phyloP scores from a whole-genome alignment of 2,888 invertebrate genomes.

The Lycophotia porphyrea region DNA sequence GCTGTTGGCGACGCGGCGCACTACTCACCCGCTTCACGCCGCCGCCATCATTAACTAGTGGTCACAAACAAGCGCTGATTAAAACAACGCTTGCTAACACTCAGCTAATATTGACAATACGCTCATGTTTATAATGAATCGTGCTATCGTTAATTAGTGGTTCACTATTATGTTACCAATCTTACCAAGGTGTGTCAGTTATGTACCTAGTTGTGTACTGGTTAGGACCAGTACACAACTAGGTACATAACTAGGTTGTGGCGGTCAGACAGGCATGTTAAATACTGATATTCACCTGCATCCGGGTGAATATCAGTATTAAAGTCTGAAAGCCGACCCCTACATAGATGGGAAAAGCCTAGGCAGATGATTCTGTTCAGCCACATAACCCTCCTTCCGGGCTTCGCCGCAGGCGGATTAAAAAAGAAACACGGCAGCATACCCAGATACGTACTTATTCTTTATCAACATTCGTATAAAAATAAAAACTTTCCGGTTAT shows the following conservation, averaged over 20 bases:
- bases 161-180: background rate
- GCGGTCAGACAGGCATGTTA: background rate
- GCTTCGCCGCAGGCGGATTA: background rate
- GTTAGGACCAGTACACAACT: too few relatives aligned
- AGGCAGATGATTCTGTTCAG: background rate
- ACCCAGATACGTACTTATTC: background rate
- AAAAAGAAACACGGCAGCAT: background rate
- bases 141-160: conserved; percentile 7
- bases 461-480: background rate
- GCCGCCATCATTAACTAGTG: conserved; percentile 63
- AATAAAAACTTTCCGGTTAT: conserved; percentile 18
- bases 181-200: too few relatives aligned
- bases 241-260: background rate
- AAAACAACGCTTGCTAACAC: conserved; percentile 55
- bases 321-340: background rate
- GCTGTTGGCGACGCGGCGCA: conserved; percentile 60
- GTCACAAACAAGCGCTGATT: conserved; percentile 65
- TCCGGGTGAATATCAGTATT: too few relatives aligned
- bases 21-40: conserved; percentile 42
- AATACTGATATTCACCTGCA: background rate
- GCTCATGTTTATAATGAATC: conserved; percentile 20
- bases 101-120: conserved; percentile 30
- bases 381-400: background rate
- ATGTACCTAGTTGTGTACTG: too few relatives aligned
- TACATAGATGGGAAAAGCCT: background rate